A percentile compares a stretch with the other conserved stretches of the same genome.
phyloP scores from a whole-genome alignment of 2,113 vertebrate genomes.

The Pteropus alecto region DNA sequence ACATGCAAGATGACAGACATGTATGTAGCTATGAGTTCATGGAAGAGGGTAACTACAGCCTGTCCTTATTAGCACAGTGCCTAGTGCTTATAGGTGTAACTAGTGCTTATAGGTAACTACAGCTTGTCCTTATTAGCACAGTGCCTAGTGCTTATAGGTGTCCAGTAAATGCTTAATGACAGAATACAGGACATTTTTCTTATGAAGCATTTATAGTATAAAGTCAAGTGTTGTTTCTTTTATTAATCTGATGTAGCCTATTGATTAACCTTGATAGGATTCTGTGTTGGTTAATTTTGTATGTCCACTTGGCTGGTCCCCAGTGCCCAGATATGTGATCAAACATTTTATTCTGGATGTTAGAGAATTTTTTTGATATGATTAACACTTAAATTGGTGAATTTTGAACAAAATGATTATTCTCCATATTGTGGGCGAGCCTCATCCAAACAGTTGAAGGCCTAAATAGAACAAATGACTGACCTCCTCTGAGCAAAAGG shows the following conservation, averaged over 20 bases:
- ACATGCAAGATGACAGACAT: not conserved
- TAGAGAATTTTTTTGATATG: not conserved
- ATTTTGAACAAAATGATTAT: not conserved
- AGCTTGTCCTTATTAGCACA: not conserved
- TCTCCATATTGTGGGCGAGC: not conserved
- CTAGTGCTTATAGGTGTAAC: not conserved
- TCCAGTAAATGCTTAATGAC: not conserved
- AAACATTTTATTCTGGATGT: not conserved
- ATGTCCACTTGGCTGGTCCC: not conserved
- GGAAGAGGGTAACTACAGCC: not conserved
- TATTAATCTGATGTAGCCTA: not conserved
- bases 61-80: not conserved
- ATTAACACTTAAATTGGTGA: not conserved
- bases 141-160: not conserved
- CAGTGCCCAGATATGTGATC: not conserved
- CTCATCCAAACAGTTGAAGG: not conserved
- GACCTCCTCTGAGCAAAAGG: not conserved
- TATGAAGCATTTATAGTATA: not conserved
- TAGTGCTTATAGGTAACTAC: not conserved
- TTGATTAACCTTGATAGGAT: not conserved
- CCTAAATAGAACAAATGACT: not conserved
- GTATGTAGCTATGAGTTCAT: not conserved
- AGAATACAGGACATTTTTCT: not conserved
- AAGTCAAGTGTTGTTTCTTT: not conserved
- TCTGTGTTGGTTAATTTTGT: not conserved